Evolutionary conservation across 2,113 vertebrate species (phyloP).

Genomic region (Guaruba guarouba): DNA sequence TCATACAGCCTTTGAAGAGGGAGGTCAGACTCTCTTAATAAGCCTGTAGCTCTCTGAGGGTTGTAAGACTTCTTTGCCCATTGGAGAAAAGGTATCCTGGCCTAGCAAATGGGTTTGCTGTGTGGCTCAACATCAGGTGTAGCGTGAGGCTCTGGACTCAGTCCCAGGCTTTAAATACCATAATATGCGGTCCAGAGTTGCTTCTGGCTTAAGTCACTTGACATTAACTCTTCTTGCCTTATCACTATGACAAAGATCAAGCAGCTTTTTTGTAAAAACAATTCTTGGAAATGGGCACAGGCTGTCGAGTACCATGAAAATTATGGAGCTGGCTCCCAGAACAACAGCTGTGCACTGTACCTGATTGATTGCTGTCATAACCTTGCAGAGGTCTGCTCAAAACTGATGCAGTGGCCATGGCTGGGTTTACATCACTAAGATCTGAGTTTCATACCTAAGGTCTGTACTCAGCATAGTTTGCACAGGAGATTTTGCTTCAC

Average conservation of each 20-base stretch:
- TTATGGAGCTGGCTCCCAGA: neutral
- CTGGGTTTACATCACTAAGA: neutral
- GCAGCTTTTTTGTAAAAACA: neutral
- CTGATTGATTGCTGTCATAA: accelerated
- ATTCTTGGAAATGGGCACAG: neutral
- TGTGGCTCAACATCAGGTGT: neutral
- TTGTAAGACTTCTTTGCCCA: neutral
- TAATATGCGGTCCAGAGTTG: neutral
- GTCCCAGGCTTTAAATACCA: neutral
- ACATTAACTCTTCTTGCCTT: neutral
- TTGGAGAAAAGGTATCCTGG: neutral
- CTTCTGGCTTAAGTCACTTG: neutral
- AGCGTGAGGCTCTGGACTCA: neutral
- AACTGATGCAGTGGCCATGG: neutral
- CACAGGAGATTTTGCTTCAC: neutral
- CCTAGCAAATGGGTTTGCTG: neutral
- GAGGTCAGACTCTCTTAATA: conserved; percentile 2
- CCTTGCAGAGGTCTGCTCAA: neutral
- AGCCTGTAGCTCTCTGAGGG: neutral
- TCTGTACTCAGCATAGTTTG: neutral
- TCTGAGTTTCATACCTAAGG: neutral
- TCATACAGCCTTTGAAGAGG: neutral
- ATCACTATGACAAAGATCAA: neutral
- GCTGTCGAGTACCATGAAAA: neutral
- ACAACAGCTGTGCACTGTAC: accelerated